Evolutionary conservation across 2,113 vertebrate species (phyloP).

Genomic region (Panthera leo): DNA sequence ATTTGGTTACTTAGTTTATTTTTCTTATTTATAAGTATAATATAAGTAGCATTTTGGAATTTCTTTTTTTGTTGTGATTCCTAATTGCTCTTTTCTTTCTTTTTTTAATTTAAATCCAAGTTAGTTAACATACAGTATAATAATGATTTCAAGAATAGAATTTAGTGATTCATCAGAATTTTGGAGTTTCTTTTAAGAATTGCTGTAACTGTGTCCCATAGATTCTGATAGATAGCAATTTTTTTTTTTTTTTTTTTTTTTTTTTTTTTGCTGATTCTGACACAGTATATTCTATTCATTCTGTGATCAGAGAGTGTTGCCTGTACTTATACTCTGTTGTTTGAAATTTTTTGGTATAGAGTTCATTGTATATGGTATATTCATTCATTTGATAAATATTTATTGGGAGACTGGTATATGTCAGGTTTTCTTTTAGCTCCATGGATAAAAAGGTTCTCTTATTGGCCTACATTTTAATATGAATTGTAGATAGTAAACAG

Average conservation of each 20-base stretch:
- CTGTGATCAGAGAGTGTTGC: neutral
- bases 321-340: neutral
- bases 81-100: too few relatives aligned
- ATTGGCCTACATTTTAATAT: neutral
- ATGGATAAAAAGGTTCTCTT: neutral
- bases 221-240: neutral
- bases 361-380: neutral
- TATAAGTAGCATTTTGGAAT: neutral
- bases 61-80: neutral
- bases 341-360: neutral
- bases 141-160: too few relatives aligned
- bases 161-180: neutral
- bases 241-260: constrained; percentile 51
- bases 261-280: constrained; percentile 29
- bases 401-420: neutral
- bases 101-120: too few relatives aligned
- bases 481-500: neutral
- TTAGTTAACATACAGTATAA: too few relatives aligned
- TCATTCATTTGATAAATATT: neutral
- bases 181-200: neutral
- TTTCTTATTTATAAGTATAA: neutral
- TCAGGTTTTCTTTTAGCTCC: neutral
- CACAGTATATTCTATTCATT: neutral
- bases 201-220: neutral
- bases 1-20: neutral